Percentiles rank a stretch among this genome's conserved stretches.
phyloP scores from a whole-genome alignment of 1,140 invertebrate genomes.

The Anastrepha ludens region DNA sequence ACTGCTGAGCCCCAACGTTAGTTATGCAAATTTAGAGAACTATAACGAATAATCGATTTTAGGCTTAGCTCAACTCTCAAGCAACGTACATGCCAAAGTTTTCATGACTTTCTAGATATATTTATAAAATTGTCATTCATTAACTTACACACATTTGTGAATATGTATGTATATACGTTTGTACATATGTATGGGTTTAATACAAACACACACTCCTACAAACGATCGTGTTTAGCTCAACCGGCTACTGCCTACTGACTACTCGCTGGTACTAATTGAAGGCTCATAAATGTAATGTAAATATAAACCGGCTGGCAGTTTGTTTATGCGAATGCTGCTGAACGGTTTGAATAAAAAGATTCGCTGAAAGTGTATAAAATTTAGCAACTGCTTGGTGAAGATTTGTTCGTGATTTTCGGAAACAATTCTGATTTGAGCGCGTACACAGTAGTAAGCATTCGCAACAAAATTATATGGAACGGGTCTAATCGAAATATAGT shows the following conservation, averaged over 20 bases:
- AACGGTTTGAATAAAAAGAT: constrained; percentile 8
- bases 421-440: constrained; percentile 27
- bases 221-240: background rate
- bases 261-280: background rate
- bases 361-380: background rate
- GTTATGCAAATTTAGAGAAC: background rate
- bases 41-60: background rate
- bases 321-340: constrained; percentile 33
- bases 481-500: background rate
- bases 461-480: background rate
- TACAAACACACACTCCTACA: background rate
- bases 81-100: background rate
- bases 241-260: background rate
- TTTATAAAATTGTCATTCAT: constrained; percentile 38
- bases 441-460: background rate
- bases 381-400: background rate
- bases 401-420: background rate
- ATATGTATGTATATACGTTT: background rate
- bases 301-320: constrained; percentile 45
- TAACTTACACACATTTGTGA: background rate
- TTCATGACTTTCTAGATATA: background rate
- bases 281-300: background rate
- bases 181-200: background rate
- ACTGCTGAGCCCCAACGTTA: background rate
- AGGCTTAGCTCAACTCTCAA: background rate